Percentiles rank a stretch among this genome's conserved stretches.
Evolutionary conservation across 2,113 vertebrate species (phyloP).

Genomic region (Paradoxurus hermaphroditus): DNA sequence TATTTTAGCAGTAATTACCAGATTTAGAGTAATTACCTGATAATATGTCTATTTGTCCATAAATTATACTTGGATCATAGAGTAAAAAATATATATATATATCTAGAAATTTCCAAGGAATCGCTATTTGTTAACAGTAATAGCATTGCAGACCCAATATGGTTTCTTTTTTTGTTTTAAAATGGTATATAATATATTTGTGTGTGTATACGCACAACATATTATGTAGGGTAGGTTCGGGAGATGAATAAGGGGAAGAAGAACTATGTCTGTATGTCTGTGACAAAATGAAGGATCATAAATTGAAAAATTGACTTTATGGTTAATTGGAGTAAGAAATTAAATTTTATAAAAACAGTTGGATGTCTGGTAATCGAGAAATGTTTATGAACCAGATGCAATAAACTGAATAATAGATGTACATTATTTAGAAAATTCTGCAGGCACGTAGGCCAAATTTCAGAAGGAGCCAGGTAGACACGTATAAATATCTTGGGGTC

Average conservation of each 20-base stretch:
- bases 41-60: not conserved
- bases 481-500: not conserved
- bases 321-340: slow-evolving; percentile 30
- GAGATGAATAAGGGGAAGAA: not conserved
- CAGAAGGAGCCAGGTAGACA: not conserved
- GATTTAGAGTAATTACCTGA: not conserved
- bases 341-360: not conserved
- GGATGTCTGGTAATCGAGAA: slow-evolving; percentile 18
- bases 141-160: not conserved
- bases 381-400: not conserved
- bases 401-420: not conserved
- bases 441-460: not conserved
- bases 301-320: not conserved
- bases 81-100: not conserved
- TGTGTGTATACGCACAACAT: not conserved
- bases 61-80: not conserved
- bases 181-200: not conserved
- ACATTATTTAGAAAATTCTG: not conserved
- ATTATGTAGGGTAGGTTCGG: not conserved
- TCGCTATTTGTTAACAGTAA: not conserved
- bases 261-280: not conserved
- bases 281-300: not conserved
- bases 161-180: slow-evolving; percentile 16
- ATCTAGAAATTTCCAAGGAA: not conserved
- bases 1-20: not conserved